Evolutionary conservation across 35 echinoderm and acorn worm species (phyloP).

Genomic region (Anneissia japonica): DNA sequence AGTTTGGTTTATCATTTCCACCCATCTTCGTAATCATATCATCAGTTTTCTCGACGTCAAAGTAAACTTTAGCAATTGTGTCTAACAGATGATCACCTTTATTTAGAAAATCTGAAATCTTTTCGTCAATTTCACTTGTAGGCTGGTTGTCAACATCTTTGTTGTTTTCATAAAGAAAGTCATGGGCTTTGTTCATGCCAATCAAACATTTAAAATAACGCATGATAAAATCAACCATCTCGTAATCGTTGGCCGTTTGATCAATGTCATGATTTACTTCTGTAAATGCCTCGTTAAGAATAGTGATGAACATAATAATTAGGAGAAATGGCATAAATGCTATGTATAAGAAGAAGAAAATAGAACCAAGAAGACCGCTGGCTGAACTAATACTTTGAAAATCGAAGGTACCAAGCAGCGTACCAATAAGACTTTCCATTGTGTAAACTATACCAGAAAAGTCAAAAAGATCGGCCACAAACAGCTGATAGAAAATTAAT

Average conservation of each 20-base stretch:
- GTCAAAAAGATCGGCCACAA: constrained; percentile 37
- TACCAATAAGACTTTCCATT: constrained; percentile 52
- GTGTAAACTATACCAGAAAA: constrained; percentile 89
- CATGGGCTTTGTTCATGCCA: constrained; percentile 29
- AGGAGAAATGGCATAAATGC: constrained; percentile 71
- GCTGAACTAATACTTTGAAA: constrained; percentile 39
- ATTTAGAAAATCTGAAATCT: constrained; percentile 60
- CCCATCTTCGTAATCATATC: constrained; percentile 53
- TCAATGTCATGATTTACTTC: constrained; percentile 61
- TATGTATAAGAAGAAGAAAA: constrained; percentile 87
- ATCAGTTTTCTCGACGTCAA: constrained; percentile 54
- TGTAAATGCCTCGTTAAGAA: constrained; percentile 81
- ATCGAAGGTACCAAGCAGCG: constrained; percentile 74
- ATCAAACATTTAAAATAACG: constrained; percentile 48
- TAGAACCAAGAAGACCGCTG: constrained; percentile 40
- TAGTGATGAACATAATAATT: constrained; percentile 94
- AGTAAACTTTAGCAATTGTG: constrained; percentile 85
- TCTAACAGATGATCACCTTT: constrained; percentile 82
- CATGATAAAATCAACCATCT: constrained; percentile 94
- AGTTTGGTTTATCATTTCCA: not conserved
- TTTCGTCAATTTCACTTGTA: constrained; percentile 8
- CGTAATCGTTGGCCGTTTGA: constrained; percentile 75
- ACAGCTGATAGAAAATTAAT: constrained; percentile 63
- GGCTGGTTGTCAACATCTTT: not conserved
- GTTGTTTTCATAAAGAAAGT: not conserved